A percentile compares a stretch with the other conserved stretches of the same genome.
phyloP scores from a whole-genome alignment of 1,140 invertebrate genomes.

The Ruditapes philippinarum region DNA sequence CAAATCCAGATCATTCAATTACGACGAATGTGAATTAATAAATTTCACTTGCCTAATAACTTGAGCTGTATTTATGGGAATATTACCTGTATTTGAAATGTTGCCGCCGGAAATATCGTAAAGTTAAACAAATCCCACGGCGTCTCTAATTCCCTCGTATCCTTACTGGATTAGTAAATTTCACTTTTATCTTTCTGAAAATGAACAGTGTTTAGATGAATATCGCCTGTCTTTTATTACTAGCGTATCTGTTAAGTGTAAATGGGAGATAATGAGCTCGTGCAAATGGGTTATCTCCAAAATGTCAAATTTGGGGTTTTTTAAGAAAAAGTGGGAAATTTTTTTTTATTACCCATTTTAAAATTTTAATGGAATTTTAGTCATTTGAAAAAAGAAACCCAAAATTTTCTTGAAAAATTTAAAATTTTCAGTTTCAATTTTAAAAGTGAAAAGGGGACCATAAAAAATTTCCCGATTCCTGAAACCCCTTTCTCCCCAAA shows the following conservation, averaged over 20 bases:
- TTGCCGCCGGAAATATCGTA: background rate
- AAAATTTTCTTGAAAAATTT: too few species aligned
- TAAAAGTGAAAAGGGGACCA: too few species aligned
- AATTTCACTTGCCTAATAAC: background rate
- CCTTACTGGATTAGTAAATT: constrained; percentile 28
- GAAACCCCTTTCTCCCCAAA: too few species aligned
- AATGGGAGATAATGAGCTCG: background rate
- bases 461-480: too few species aligned
- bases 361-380: constrained; percentile 6
- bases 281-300: background rate
- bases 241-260: background rate
- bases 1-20: background rate
- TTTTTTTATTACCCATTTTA: constrained; percentile 6
- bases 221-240: background rate
- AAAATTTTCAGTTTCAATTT: too few species aligned
- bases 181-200: constrained; percentile 32
- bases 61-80: background rate
- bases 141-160: background rate
- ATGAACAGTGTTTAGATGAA: constrained; percentile 33
- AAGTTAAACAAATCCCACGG: constrained; percentile 13
- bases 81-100: background rate
- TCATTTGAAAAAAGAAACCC: too few species aligned
- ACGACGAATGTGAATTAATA: background rate
- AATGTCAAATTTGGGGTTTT: background rate
- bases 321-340: background rate